A percentile compares a stretch with the other conserved stretches of the same genome.
Conservation (phyloP, 2,113 vertebrate species). For the Alouatta palliata region DNA sequence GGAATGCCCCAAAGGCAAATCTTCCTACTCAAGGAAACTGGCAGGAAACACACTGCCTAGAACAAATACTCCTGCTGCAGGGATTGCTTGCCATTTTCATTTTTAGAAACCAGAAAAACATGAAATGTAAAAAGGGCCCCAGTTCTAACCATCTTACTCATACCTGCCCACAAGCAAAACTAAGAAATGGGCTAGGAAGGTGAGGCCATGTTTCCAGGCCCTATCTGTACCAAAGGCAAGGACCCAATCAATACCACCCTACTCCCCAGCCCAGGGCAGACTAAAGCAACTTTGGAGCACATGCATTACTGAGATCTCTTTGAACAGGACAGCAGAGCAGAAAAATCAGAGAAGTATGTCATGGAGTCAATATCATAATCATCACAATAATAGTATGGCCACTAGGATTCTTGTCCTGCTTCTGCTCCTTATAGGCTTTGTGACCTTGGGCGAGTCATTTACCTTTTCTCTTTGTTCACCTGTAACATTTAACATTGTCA, state of each 20-base stretch:
- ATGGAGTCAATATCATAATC: neutral
- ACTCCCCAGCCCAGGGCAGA: neutral
- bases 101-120: conserved; percentile 76
- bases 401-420: neutral
- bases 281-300: neutral
- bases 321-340: neutral
- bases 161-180: conserved; percentile 31
- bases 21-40: neutral
- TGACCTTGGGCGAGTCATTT: neutral
- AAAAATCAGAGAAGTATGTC: neutral
- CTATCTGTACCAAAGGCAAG: neutral
- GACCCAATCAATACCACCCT: neutral
- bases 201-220: neutral
- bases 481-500: neutral
- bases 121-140: conserved; percentile 42
- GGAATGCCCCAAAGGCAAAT: conserved; percentile 22
- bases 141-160: conserved; percentile 25
- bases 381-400: neutral
- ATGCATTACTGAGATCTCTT: neutral
- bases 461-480: neutral
- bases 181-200: neutral
- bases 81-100: conserved; percentile 31
- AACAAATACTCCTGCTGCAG: conserved; percentile 31
- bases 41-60: conserved; percentile 8
- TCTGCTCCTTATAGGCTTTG: conserved; percentile 7